Evolutionary conservation across 2,888 invertebrate genomes (phyloP), one percentile per base, ranked within the genome.

Genomic region (Lithophane semibrunnea): DNA sequence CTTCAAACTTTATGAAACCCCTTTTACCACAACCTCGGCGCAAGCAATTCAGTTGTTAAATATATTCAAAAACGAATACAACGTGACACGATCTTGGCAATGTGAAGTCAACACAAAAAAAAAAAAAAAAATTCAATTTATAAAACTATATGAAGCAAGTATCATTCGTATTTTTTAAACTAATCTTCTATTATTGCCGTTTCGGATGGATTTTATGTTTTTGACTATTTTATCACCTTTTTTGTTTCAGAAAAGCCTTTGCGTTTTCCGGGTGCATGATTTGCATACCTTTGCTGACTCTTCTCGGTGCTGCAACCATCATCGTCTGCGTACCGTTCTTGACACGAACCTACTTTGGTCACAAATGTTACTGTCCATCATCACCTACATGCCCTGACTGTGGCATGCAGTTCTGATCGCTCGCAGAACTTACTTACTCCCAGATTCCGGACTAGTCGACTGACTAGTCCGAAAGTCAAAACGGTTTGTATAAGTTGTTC

Each of bases 241-340:
- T 68, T 90, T 90, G 88, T 90, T 90, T 66, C 89, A 90, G 90
- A 81, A 37, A 42, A 67, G 44, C 18, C 9, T 9, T 44, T 24
- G 16, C 7, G 0, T 24, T 37, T 12, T 65, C 52, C 24, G 70
- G 44, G 81, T 91, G 90, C 88, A 94, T 94, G 94, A 92, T 94
- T 93, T 94, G 93, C 86, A 82, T 94, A 83, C 91, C 94, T 0
- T 69, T 93, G 29, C 78, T 92, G 42, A 89, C 91, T 79, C 29
- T 93, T 44, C 42, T 93, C 24, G 90, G 91, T 74, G 90, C 90
- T 3, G 86, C 91, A 10, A 81, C 90, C 1, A 49, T 92, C 3
- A 75, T 94, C 18, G 64, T 90, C 71, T 93, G 93, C 74, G 60
- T 91, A 5, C 94, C 94, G 2, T 85, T 90, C 47, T 92, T 92